Percentiles rank a stretch among this genome's conserved stretches.
These are phyloP conservation scores for Cheilosia grossa DNA, from an alignment of 2,888 invertebrate species.

Conservation along the genomic window DNA sequence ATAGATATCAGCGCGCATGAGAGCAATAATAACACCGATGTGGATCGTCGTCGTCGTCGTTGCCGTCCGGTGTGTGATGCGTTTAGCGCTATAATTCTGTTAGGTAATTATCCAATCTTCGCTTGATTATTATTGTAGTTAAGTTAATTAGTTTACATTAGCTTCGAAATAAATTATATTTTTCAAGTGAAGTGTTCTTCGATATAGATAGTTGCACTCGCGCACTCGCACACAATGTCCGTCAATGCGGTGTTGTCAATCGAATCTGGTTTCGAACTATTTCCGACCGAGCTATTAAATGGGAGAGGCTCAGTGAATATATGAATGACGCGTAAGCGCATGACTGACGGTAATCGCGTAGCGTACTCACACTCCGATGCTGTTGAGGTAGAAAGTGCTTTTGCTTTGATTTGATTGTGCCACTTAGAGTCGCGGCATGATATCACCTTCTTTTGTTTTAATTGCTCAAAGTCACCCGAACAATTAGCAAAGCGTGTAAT, in stretches of 20 bases:
- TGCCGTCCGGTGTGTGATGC: constrained; percentile 33
- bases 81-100: constrained; percentile 64
- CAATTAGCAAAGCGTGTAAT: constrained; percentile 66
- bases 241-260: constrained; percentile 22
- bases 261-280: constrained; percentile 24
- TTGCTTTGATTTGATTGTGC: constrained; percentile 46
- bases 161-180: constrained; percentile 70
- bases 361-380: constrained; percentile 22
- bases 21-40: constrained; percentile 26
- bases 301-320: constrained; percentile 53
- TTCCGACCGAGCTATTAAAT: constrained; percentile 17
- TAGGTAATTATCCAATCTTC: constrained; percentile 72
- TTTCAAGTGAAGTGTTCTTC: constrained; percentile 38
- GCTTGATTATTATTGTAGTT: constrained; percentile 73
- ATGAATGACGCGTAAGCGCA: constrained; percentile 32
- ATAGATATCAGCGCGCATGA: constrained; percentile 18
- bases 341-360: constrained; percentile 31
- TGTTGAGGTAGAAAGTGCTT: constrained; percentile 58
- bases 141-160: constrained; percentile 74
- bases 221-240: not conserved
- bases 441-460: constrained; percentile 66
- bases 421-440: constrained; percentile 45
- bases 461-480: constrained; percentile 53
- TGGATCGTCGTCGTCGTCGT: constrained; percentile 27
- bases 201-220: constrained; percentile 20